Conservation (phyloP, 2,797 vertebrate species). For the Rousettus madagascariensis region DNA sequence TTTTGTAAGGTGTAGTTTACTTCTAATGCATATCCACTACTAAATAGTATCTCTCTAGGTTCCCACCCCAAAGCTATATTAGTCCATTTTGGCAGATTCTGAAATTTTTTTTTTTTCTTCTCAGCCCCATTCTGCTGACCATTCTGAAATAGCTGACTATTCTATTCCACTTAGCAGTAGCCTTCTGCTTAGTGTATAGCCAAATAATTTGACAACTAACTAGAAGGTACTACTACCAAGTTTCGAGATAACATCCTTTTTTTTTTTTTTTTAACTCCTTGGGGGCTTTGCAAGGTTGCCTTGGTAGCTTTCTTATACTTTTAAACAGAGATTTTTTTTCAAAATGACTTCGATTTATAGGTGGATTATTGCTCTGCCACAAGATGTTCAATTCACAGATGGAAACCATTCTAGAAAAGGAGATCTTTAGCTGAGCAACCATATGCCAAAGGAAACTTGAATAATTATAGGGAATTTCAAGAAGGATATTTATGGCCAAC, state of each 20-base stretch:
- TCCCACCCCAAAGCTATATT: neutral
- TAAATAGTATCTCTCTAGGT: neutral
- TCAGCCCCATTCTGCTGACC: neutral
- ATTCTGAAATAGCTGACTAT: neutral
- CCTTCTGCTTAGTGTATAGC: neutral
- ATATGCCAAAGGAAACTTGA: neutral
- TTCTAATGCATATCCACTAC: neutral
- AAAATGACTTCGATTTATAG: neutral
- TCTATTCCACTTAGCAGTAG: neutral
- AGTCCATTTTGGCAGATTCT: neutral
- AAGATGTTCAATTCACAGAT: neutral
- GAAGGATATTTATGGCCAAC: neutral
- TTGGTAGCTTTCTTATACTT: neutral
- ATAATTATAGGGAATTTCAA: neutral
- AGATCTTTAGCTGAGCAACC: neutral
- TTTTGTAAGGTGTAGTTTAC: neutral
- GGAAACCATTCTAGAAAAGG: neutral
- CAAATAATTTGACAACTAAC: neutral
- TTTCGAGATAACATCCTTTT: neutral
- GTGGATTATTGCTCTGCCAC: neutral
- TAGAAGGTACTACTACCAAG: neutral
- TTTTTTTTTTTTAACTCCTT: neutral
- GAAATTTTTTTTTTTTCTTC: neutral
- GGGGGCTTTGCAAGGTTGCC: neutral
- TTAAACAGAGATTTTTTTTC: neutral